Conservation (phyloP, 1,140 invertebrate genomes). For the Trissolcus basalis region DNA sequence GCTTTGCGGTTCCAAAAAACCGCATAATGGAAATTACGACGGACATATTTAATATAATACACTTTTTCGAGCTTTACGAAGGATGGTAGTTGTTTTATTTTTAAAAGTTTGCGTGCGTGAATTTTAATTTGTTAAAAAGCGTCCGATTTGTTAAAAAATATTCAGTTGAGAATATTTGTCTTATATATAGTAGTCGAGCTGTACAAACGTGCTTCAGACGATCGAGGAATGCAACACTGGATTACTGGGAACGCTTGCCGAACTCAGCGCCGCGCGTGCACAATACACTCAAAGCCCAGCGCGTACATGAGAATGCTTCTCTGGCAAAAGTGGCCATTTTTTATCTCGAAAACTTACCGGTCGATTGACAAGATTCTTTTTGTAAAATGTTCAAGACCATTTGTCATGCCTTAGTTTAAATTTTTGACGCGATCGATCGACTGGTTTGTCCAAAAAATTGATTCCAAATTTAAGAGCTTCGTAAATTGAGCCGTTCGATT, state of each 20-base stretch:
- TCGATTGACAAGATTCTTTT: slow-evolving; percentile 59
- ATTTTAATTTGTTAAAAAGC: too few relatives aligned
- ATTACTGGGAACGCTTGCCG: slow-evolving; percentile 14
- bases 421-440: background rate
- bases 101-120: too few relatives aligned
- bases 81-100: too few relatives aligned
- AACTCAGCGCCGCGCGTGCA: slow-evolving; percentile 29
- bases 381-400: slow-evolving; percentile 44
- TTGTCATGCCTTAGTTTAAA: slow-evolving; percentile 64
- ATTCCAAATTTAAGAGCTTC: slow-evolving; percentile 40
- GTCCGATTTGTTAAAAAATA: too few relatives aligned
- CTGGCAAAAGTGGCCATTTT: slow-evolving; percentile 64
- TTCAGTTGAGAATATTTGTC: too few relatives aligned
- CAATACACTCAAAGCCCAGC: slow-evolving; percentile 16
- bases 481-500: slow-evolving; percentile 2
- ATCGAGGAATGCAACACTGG: slow-evolving; percentile 45
- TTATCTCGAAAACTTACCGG: slow-evolving; percentile 60
- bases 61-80: too few relatives aligned
- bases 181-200: too few relatives aligned
- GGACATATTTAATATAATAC: too few relatives aligned
- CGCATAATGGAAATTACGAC: too few relatives aligned
- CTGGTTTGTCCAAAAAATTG: slow-evolving; percentile 38
- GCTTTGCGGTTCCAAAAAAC: too few relatives aligned
- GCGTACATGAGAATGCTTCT: slow-evolving; percentile 24
- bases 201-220: too few relatives aligned